These are phyloP conservation scores for Brachionus angularis DNA, from an alignment of 1,140 invertebrate species.

Conservation along the genomic window DNA sequence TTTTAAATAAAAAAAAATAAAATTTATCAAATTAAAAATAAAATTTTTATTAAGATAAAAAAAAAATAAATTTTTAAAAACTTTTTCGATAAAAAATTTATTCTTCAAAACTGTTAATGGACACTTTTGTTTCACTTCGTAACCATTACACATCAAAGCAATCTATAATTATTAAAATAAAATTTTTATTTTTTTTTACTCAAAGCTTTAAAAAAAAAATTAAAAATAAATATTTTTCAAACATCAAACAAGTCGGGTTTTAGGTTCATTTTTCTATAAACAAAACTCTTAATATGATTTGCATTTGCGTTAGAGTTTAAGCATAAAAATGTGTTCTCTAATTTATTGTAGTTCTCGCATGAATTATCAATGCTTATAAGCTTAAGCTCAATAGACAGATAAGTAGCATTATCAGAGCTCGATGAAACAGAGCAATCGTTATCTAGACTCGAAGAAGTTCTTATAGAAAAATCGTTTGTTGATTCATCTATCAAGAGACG, in stretches of 20 bases:
- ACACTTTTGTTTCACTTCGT: conserved; percentile 37
- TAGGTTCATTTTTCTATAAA: conserved; percentile 22
- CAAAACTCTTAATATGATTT: conserved; percentile 6
- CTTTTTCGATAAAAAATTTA: conserved; percentile 27
- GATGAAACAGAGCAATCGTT: background rate
- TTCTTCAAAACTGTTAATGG: conserved; percentile 10
- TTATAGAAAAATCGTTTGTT: background rate
- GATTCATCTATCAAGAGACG: background rate
- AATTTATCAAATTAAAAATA: background rate
- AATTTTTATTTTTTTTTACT: too few species aligned
- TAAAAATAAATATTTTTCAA: too few species aligned
- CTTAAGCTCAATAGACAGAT: conserved; percentile 1
- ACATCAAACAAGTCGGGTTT: background rate
- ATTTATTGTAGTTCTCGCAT: background rate
- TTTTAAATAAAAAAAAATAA: too few species aligned
- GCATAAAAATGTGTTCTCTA: conserved; percentile 11
- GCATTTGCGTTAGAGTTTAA: conserved; percentile 11
- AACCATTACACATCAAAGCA: conserved; percentile 29
- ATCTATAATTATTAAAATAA: too few species aligned
- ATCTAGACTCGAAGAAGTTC: background rate
- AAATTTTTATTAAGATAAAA: background rate
- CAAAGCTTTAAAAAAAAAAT: background rate
- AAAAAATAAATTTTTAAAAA: too few species aligned
- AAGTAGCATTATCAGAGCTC: background rate
- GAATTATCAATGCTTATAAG: conserved; percentile 1